These are phyloP conservation scores for Cyprinus carpio DNA, from an alignment of 2,113 vertebrate genomes.

Conservation along the genomic window DNA sequence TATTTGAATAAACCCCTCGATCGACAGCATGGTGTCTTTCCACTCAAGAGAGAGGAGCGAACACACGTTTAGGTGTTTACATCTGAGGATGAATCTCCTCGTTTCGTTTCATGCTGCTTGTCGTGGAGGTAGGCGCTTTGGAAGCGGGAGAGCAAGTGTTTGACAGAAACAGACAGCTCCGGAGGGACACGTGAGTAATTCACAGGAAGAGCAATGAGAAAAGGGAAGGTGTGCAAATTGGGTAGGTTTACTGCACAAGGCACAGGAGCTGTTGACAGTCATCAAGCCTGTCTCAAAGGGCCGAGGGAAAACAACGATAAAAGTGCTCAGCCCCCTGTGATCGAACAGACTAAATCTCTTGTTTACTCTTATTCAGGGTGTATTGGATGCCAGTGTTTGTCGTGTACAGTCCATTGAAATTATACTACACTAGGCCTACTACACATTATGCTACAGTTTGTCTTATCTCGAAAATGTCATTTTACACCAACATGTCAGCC, in stretches of 20 bases:
- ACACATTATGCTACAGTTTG: not conserved
- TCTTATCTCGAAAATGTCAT: not conserved
- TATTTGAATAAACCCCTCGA: not conserved
- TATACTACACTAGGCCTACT: not conserved
- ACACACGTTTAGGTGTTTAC: not conserved
- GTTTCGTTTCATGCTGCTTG: not conserved
- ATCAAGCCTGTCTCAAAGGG: constrained; percentile 18
- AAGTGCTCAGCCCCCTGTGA: not conserved
- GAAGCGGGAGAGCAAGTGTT: not conserved
- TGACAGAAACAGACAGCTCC: constrained; percentile 45
- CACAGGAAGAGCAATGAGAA: constrained; percentile 38
- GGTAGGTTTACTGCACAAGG: constrained; percentile 32
- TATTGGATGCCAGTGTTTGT: not conserved
- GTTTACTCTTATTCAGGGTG: not conserved
- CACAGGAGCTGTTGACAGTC: constrained; percentile 12
- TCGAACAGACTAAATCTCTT: not conserved
- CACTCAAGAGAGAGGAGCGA: not conserved
- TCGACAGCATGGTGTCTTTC: not conserved
- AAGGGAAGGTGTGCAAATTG: constrained; percentile 48
- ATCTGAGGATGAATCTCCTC: not conserved
- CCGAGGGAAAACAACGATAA: not conserved
- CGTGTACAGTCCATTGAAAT: not conserved
- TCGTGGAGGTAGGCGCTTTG: not conserved
- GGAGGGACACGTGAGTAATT: constrained; percentile 45
- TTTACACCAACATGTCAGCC: not conserved